These are phyloP conservation scores for Propithecus coquereli DNA, from an alignment of 2,113 vertebrate genomes.

Conservation along the genomic window DNA sequence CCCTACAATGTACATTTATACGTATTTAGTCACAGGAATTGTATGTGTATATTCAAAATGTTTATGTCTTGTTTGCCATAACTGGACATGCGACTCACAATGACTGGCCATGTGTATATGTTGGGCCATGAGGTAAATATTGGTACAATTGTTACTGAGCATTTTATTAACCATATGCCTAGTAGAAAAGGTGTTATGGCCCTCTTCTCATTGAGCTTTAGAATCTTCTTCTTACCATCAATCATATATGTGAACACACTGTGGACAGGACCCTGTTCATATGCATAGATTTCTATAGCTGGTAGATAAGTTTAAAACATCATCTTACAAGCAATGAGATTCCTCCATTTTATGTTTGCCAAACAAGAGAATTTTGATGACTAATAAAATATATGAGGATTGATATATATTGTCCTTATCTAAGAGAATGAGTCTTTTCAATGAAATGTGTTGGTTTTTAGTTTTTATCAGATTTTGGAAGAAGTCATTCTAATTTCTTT, in stretches of 20 bases:
- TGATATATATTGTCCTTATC: neutral
- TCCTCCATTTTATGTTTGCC: neutral
- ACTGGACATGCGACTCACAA: accelerated
- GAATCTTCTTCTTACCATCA: neutral
- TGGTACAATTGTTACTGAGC: neutral
- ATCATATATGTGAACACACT: accelerated
- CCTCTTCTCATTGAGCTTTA: neutral
- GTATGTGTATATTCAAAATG: too few species aligned
- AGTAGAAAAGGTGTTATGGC: accelerated
- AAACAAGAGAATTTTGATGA: neutral
- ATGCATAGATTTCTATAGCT: neutral
- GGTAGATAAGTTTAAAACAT: neutral
- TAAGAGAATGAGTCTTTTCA: neutral
- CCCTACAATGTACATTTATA: neutral
- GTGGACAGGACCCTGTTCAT: neutral
- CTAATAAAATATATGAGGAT: neutral
- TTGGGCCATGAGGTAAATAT: neutral
- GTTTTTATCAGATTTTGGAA: neutral
- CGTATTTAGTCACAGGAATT: accelerated
- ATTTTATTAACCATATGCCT: accelerated
- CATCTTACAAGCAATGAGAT: too few species aligned
- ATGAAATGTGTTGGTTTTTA: too few species aligned
- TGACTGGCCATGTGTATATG: neutral
- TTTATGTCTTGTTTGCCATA: neutral
- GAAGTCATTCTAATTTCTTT: neutral